Evolutionary conservation across 2,888 invertebrate species (phyloP).

Genomic region (Trichogramma dendrolimi): DNA sequence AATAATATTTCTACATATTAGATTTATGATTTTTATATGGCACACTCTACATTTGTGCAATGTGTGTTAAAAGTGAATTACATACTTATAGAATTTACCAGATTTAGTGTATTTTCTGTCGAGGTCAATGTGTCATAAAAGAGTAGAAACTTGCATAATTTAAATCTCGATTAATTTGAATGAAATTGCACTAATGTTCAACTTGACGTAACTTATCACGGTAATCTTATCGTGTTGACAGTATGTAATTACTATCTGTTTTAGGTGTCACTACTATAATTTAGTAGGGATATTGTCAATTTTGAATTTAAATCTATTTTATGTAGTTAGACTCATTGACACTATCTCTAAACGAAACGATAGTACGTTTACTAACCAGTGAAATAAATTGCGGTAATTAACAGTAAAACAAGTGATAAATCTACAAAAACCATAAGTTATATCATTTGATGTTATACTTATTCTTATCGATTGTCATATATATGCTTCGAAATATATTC

Average conservation of each 20-base stretch:
- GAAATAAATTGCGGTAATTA: constrained; percentile 25
- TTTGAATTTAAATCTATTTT: too few species aligned
- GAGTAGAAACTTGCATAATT: too few species aligned
- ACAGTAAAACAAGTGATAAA: constrained; percentile 23
- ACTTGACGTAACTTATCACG: too few species aligned
- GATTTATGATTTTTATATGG: constrained; percentile 46
- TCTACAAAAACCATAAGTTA: constrained; percentile 32
- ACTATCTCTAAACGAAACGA: too few species aligned
- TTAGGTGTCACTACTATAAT: too few species aligned
- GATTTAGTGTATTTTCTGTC: too few species aligned
- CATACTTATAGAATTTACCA: neutral
- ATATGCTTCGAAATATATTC: constrained; percentile 32
- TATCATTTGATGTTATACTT: constrained; percentile 33
- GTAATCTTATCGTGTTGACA: too few species aligned
- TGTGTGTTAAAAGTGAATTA: constrained; percentile 15
- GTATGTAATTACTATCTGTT: too few species aligned
- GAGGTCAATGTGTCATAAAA: neutral
- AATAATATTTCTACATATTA: constrained; percentile 38
- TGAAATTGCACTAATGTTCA: too few species aligned
- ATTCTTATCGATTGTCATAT: constrained; percentile 41
- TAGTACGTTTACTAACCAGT: constrained; percentile 21
- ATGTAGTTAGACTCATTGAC: too few species aligned
- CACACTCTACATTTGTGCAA: constrained; percentile 14
- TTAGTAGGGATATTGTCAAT: too few species aligned
- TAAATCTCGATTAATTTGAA: too few species aligned